A percentile compares a stretch with the other conserved stretches of the same genome.
Conservation (phyloP, 2,888 invertebrate species). For the Nymphalis polychloros region DNA sequence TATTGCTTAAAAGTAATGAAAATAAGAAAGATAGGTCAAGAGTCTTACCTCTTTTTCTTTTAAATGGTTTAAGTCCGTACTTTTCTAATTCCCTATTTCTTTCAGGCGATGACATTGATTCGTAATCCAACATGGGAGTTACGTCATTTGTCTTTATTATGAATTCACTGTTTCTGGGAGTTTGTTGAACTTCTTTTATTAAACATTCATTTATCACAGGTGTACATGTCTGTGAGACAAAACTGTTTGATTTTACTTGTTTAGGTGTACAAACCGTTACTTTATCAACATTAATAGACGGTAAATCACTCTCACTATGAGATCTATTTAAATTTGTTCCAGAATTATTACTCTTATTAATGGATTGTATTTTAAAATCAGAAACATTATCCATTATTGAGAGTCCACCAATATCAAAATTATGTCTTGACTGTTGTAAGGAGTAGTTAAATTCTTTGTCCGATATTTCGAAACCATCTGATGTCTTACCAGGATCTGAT, state of each 20-base stretch:
- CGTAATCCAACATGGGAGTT: slow-evolving; percentile 83
- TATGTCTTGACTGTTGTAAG: slow-evolving; percentile 59
- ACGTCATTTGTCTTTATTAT: slow-evolving; percentile 79
- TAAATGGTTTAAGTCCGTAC: slow-evolving; percentile 85
- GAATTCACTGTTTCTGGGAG: slow-evolving; percentile 69
- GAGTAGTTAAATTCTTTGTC: slow-evolving; percentile 86
- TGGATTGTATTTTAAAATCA: slow-evolving; percentile 27
- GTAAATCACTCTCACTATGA: slow-evolving; percentile 47
- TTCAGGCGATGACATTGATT: slow-evolving; percentile 80
- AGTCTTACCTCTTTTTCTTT: slow-evolving; percentile 80
- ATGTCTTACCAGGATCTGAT: slow-evolving; percentile 50
- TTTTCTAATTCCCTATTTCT: slow-evolving; percentile 82
- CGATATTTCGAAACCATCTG: slow-evolving; percentile 66
- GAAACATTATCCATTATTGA: slow-evolving; percentile 51
- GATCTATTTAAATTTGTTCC: slow-evolving; percentile 26
- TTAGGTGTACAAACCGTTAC: slow-evolving; percentile 1
- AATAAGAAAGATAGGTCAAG: neutral
- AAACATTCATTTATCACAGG: slow-evolving; percentile 35
- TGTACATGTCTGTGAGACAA: slow-evolving; percentile 35
- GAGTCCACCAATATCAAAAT: slow-evolving; percentile 54
- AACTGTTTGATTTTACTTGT: slow-evolving; percentile 18
- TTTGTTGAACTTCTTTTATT: slow-evolving; percentile 45
- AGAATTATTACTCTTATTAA: neutral
- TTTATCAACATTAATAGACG: slow-evolving; percentile 46
- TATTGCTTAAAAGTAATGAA: too few species aligned